Evolutionary conservation across 2,888 invertebrate species (phyloP), one percentile per base, ranked within the genome.

Genomic region (Idaea straminata): DNA sequence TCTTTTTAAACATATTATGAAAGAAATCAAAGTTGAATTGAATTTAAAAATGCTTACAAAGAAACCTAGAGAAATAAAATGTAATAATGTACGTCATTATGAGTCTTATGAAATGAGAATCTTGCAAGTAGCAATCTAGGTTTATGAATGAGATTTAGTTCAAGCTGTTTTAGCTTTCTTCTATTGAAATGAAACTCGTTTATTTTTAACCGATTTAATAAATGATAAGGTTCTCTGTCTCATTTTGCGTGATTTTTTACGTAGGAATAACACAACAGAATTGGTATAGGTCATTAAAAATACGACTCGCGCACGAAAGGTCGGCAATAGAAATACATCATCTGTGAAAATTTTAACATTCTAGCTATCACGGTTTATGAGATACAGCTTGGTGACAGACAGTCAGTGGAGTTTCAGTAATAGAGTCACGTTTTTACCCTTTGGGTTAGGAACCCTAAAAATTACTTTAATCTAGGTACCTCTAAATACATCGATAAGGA

Each of bases 1-100:
- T 69, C 64, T 64, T 72, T 72, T 72, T 63, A 68, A 69, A 66
- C 69, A 67, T 64, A 62, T 66, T 65, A 64, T 66, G 64, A 70
- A 66, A 72, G 69, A 69, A 70, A 66, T 69, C 67, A 66, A 71
- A 47, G 47, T 47, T 47, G 47, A 73, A 69, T 66, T 65, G 65
- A 66, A 64, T 67, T 72, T 66, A 64, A 69, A 70, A 69, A 66
- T 65, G 65, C 67, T 59, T 66, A 61, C 57, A 61, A 64, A 62
- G 62, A 47, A 64, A 65, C 10, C 58, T 59, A 64, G 64, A 57
- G 59, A 36, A 64, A 69, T 66, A 63, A 64, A 64, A 64, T 64
- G 47, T 57, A 61, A 34, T 58, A 65, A 64, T 59, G 34, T 59
- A 59, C 5, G 13, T 25, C 34, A 59, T 25, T 34, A 13, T 15